Conservation (phyloP, 2,888 invertebrate species). For the Oxyteleia sp. region DNA sequence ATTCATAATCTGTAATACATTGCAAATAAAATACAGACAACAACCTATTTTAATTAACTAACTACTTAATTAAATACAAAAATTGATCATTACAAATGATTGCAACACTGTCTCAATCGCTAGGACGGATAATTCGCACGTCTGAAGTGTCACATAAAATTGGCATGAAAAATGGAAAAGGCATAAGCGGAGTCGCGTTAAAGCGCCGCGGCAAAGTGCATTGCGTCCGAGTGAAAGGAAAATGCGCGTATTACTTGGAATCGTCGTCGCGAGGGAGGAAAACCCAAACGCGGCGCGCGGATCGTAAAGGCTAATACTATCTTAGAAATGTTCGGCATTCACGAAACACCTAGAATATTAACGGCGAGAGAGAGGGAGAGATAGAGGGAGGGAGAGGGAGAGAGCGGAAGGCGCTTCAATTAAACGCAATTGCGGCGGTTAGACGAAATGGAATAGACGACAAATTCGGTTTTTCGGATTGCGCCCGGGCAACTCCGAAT, state of each 20-base stretch:
- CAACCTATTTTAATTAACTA: too few species aligned
- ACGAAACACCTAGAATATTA: conserved; percentile 73
- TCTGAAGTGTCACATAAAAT: conserved; percentile 3
- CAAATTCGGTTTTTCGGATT: conserved; percentile 48
- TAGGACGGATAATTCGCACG: too few species aligned
- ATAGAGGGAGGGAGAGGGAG: neutral
- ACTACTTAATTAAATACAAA: too few species aligned
- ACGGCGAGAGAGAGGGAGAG: conserved; percentile 31
- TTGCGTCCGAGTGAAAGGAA: conserved; percentile 70
- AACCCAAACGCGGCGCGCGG: conserved; percentile 42
- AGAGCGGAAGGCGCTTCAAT: conserved; percentile 37
- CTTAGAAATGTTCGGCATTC: conserved; percentile 65
- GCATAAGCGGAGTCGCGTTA: conserved; percentile 21
- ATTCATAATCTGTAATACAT: too few species aligned
- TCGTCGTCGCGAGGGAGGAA: conserved; percentile 66
- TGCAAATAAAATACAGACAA: too few species aligned
- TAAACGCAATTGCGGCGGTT: conserved; percentile 45
- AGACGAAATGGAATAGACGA: conserved; percentile 42
- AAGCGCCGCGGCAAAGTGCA: conserved; percentile 33
- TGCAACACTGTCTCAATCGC: too few species aligned
- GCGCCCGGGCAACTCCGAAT: conserved; percentile 17
- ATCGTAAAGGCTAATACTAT: conserved; percentile 60
- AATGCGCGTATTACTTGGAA: conserved; percentile 60
- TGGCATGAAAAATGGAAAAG: conserved; percentile 30
- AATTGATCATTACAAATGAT: too few species aligned